Base-by-base conservation (phyloP, 1,140 invertebrate species). In the Drosophila kohkoa region DNA sequence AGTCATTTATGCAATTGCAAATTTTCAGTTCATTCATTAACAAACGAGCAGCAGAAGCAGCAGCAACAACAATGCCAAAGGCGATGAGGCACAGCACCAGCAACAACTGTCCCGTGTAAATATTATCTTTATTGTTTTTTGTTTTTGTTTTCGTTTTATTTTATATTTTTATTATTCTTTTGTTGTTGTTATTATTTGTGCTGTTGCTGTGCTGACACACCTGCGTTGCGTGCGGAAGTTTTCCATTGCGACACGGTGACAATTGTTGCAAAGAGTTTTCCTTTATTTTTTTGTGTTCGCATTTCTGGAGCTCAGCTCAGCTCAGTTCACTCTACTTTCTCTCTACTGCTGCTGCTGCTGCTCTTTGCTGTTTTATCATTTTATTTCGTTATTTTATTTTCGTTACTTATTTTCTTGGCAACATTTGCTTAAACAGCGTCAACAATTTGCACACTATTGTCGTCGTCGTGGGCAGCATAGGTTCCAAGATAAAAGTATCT, bases 361-460 rank as follows among this genome's bases (percentile, higher is more conserved):
- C 25, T 57, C 6, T 38, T 49, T 51, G 32, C 25, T 57, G n/a
- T 38, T 38, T 67, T 71, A 25, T 58, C 72, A 35, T 49, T 69
- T 67, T 66, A 57, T 64, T 67, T 66, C 38, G 11, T 68, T 45
- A 57, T 55, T 67, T 43, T 58, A 67, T 54, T 70, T 67, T 63
- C 64, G 35, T 79, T 49, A 59, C 46, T 58, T 69, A 76, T 68
- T 70, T 68, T 75, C 70, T 70, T 69, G 68, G 64, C 73, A 83
- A 80, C 77, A 88, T 88, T 87, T 87, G 73, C 83, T 88, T 87
- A 88, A 87, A 89, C 83, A 88, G 80, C 70, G 77, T 45, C 80
- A 83, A 73, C 83, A 88, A 87, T 87, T 87, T 87, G 85, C 83
- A 83, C 83, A 83, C 83, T 77, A 88, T 87, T 82, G 82, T 52